These are phyloP conservation scores for Brachionus plicatilis DNA, from an alignment of 1,140 invertebrate genomes.

Conservation along the genomic window DNA sequence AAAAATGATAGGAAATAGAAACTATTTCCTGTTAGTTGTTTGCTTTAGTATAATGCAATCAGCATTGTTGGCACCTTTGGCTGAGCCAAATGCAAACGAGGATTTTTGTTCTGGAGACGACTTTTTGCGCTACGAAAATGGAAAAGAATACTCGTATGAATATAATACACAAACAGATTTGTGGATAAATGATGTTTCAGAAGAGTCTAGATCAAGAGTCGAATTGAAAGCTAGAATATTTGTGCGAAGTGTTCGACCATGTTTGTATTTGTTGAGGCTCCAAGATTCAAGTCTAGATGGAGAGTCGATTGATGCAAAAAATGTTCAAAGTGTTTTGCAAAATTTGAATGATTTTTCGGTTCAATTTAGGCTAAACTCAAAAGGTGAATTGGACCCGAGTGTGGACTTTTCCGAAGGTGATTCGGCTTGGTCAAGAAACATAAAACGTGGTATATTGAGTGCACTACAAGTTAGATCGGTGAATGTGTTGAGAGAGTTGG, in stretches of 20 bases:
- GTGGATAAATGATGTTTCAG: constrained; percentile 40
- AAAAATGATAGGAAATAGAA: constrained; percentile 20
- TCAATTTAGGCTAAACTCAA: constrained; percentile 28
- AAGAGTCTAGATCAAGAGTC: constrained; percentile 2
- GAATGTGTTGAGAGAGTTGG: not conserved
- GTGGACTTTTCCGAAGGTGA: constrained; percentile 24
- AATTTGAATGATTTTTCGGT: constrained; percentile 15
- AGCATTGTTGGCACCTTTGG: not conserved
- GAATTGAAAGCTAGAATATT: constrained; percentile 24
- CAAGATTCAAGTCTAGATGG: constrained; percentile 2
- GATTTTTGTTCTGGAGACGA: not conserved
- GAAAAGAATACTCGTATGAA: constrained; percentile 20
- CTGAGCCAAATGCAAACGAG: not conserved
- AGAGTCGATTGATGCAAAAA: not conserved
- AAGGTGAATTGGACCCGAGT: constrained; percentile 18
- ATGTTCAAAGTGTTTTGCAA: not conserved
- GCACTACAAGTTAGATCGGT: constrained; percentile 1
- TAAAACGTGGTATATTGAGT: constrained; percentile 39
- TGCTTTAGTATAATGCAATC: not conserved
- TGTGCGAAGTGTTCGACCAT: not conserved
- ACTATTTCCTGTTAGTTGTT: constrained; percentile 5
- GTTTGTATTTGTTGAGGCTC: constrained; percentile 30
- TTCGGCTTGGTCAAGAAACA: constrained; percentile 28
- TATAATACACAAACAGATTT: not conserved
- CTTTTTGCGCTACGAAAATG: not conserved